Percentiles rank a stretch among this genome's conserved stretches.
Conservation (phyloP, 2,888 invertebrate genomes). For the Melanostoma mellinum region DNA sequence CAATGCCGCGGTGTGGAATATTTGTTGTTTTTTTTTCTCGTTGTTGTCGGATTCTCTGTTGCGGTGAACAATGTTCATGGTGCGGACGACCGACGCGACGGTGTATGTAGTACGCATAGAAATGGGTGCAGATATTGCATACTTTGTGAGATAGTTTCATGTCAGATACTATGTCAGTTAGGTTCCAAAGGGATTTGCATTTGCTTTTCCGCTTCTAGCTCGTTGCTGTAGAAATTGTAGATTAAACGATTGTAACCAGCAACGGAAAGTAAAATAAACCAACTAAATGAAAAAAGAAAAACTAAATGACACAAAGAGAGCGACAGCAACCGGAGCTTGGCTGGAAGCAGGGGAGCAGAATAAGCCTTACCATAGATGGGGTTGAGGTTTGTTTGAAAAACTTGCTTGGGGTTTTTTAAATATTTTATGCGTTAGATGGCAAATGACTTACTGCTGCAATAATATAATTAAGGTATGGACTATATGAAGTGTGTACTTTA, state of each 20-base stretch:
- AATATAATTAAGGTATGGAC: too few species aligned
- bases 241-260: constrained; percentile 33
- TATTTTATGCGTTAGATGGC: constrained; percentile 8
- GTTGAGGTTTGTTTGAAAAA: background rate
- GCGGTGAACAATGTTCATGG: constrained; percentile 22
- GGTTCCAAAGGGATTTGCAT: constrained; percentile 40
- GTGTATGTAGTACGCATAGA: constrained; percentile 10
- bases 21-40: background rate
- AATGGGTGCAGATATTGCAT: constrained; percentile 8
- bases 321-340: constrained; percentile 2
- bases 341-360: background rate
- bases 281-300: background rate
- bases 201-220: constrained; percentile 12
- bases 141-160: constrained; percentile 44
- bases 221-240: constrained; percentile 21
- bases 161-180: constrained; percentile 52
- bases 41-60: constrained; percentile 17
- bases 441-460: too few species aligned
- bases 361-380: background rate
- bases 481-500: too few species aligned
- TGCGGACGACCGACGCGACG: background rate
- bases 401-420: background rate
- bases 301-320: constrained; percentile 30
- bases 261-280: constrained; percentile 7
- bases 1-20: background rate